A percentile compares a stretch with the other conserved stretches of the same genome.
These are phyloP conservation scores for Thalassarche chlororhynchos DNA, from an alignment of 2,113 vertebrate genomes.

Conservation along the genomic window DNA sequence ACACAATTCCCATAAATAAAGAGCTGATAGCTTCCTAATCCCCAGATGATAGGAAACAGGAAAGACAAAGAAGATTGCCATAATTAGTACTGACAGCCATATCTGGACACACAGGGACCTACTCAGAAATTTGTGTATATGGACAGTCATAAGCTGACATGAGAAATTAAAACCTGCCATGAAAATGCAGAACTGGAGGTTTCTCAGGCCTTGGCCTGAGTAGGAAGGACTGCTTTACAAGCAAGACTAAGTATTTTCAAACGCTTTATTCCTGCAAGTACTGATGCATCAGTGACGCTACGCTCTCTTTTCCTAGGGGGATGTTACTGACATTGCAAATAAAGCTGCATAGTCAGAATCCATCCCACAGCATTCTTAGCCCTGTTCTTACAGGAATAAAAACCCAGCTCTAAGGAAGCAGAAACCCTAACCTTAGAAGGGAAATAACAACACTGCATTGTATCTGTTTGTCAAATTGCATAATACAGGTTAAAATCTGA, in stretches of 20 bases:
- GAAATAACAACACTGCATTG: not conserved
- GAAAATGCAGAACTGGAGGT: not conserved
- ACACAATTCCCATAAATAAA: not conserved
- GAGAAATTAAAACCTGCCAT: not conserved
- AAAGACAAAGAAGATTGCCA: not conserved
- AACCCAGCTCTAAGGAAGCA: not conserved
- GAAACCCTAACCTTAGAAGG: not conserved
- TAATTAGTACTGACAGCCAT: not conserved
- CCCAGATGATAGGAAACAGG: not conserved
- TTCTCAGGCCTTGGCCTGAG: not conserved
- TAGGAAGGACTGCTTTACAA: not conserved
- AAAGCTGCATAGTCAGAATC: not conserved
- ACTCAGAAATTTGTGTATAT: not conserved
- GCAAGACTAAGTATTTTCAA: not conserved
- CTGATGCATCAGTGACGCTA: not conserved
- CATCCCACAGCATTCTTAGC: not conserved
- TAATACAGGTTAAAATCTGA: not conserved
- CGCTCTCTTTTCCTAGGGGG: not conserved
- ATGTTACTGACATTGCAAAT: not conserved
- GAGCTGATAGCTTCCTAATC: not conserved
- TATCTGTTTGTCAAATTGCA: not conserved
- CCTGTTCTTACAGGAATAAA: not conserved
- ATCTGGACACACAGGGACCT: not conserved
- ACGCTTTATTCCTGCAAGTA: not conserved
- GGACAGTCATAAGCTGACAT: not conserved